Evolutionary conservation across 2,113 vertebrate species (phyloP).

Genomic region (Amblyornis subalaris): DNA sequence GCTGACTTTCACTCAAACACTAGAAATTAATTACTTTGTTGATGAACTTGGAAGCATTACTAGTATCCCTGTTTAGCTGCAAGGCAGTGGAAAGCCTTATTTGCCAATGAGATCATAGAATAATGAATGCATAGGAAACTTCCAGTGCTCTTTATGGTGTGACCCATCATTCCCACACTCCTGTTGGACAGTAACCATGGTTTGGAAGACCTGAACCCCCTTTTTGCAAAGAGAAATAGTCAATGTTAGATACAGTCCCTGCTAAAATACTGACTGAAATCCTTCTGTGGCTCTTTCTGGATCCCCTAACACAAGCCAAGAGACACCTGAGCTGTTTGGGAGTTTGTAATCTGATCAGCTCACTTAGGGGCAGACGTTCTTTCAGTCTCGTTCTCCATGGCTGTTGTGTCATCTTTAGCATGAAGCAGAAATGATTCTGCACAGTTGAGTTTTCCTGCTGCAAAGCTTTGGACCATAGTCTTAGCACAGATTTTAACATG

Average conservation of each 20-base stretch:
- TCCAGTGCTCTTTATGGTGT: neutral
- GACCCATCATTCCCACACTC: neutral
- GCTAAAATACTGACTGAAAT: neutral
- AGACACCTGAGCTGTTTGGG: neutral
- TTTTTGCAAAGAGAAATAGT: neutral
- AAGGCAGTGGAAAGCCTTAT: neutral
- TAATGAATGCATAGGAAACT: neutral
- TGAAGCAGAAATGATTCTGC: neutral
- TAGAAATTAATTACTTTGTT: neutral
- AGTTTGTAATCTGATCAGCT: neutral
- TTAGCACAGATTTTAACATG: neutral
- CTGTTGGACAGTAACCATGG: neutral
- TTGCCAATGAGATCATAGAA: neutral
- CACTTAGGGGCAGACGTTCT: neutral
- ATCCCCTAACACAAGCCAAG: neutral
- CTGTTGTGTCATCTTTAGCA: neutral
- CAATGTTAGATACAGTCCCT: neutral
- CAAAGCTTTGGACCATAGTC: neutral
- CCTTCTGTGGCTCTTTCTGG: neutral
- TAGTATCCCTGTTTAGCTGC: neutral
- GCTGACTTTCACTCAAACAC: neutral
- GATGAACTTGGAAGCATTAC: neutral
- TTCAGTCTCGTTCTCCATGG: neutral
- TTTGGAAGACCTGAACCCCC: neutral
- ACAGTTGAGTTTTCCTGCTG: neutral